These are phyloP conservation scores for Brachystomella parvula DNA, from an alignment of 1,140 invertebrate species.

Conservation along the genomic window DNA sequence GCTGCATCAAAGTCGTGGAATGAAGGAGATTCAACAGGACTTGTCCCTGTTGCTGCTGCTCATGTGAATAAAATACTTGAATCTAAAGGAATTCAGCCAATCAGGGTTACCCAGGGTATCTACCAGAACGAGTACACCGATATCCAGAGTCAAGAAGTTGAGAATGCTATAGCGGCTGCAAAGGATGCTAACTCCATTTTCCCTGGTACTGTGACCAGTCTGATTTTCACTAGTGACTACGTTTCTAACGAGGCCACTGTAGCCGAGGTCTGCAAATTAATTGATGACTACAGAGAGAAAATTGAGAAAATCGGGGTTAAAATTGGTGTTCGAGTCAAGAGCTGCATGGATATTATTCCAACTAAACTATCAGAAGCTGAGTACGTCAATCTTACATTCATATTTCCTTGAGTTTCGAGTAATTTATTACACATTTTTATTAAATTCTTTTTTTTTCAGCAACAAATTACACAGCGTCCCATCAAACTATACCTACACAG, in stretches of 20 bases:
- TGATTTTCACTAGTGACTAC: slow-evolving; percentile 20
- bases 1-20: slow-evolving; percentile 24
- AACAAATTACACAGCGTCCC: slow-evolving; percentile 23
- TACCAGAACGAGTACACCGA: slow-evolving; percentile 16
- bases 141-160: slow-evolving; percentile 14
- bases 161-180: slow-evolving; percentile 20
- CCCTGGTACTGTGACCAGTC: slow-evolving; percentile 17
- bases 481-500: not conserved
- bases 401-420: not conserved
- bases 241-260: not conserved
- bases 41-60: slow-evolving; percentile 17
- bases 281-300: slow-evolving; percentile 6
- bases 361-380: not conserved
- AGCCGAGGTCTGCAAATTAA: slow-evolving; percentile 13
- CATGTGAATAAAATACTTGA: slow-evolving; percentile 15
- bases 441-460: not conserved
- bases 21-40: slow-evolving; percentile 17
- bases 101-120: slow-evolving; percentile 19
- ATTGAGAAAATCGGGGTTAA: not conserved
- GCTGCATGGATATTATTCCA: slow-evolving; percentile 14
- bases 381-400: not conserved
- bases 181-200: slow-evolving; percentile 17
- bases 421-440: slow-evolving; percentile 13
- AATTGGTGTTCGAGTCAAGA: slow-evolving; percentile 18
- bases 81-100: not conserved